phyloP scores from a whole-genome alignment of 2,888 invertebrate species.

The Leptopilina myrica region DNA sequence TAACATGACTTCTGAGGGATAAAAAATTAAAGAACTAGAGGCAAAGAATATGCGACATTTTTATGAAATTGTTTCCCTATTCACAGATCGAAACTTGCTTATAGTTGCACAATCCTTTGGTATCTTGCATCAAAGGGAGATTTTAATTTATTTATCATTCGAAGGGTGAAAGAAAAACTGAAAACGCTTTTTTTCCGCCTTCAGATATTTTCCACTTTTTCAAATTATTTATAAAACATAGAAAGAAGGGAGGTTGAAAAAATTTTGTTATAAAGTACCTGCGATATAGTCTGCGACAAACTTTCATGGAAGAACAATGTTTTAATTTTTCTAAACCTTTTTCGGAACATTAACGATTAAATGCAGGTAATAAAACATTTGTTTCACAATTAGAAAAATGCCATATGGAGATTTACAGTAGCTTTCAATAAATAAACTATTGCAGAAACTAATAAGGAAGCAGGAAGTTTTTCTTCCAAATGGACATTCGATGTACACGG shows the following conservation, averaged over 20 bases:
- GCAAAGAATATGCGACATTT: neutral
- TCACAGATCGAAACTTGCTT: conserved; percentile 7
- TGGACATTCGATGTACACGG: neutral
- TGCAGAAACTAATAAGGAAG: neutral
- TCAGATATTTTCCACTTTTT: neutral
- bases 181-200: neutral
- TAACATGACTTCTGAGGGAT: too few species aligned
- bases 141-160: neutral
- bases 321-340: neutral
- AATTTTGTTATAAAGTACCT: neutral
- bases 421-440: neutral
- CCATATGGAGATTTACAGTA: neutral
- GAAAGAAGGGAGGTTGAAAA: neutral
- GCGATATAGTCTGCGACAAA: neutral
- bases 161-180: neutral
- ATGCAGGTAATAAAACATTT: neutral
- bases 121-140: neutral
- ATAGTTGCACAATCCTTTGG: neutral
- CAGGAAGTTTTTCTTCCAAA: neutral
- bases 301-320: neutral
- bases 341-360: neutral
- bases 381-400: too few species aligned
- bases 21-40: neutral
- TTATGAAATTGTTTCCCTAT: neutral
- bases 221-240: neutral